Evolutionary conservation across 2,797 vertebrate genomes (phyloP), one percentile per base, ranked within the genome.

Genomic region (Smutsia temminckii): DNA sequence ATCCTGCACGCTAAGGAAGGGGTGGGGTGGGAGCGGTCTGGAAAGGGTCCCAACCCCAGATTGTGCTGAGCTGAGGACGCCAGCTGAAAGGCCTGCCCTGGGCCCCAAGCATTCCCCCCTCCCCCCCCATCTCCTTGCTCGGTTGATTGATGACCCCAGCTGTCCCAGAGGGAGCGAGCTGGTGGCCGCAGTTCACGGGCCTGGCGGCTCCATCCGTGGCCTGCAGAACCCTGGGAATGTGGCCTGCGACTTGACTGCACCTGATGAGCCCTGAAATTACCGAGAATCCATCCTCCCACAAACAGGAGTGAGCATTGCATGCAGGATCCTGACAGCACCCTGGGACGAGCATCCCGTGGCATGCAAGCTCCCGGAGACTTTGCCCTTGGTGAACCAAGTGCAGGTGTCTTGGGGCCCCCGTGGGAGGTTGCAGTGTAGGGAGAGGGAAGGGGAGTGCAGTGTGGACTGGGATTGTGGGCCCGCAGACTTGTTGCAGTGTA

Each of bases 61-160:
- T 40, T 51, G 92, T 86, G 69, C 42, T 0, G 57, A 88, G 53
- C 68, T 11, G 34, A 96, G 83, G 53, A 75, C 63, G 71, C 75
- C 51, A 80, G 77, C 91, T 93, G 74, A 96, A 85, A 27, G 12
- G 85, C 96, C 80, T 64, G 78, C 81, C 32, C 51, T 20, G 93
- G 88, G 86, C 91, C 96, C 89, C 91, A 40, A 77, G 72, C 55
- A n/a, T 86, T 93, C 91, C 85, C 80, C 93, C 59, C 81, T 55
- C 46, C 61, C 64, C 91, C 95, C 96, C 96, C 86, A 93, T 89
- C 90, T 85, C 63, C 78, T 66, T 37, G 83, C 59, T 64, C 6
- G 16, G 80, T 61, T 97, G 97, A 98, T 96, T 97, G 96, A 98
- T 96, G 95, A 97, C 95, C 94, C 88, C 97, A 97, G 97, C 95